Evolutionary conservation across 2,888 invertebrate genomes (phyloP).

Genomic region (Thysanoteuthis rhombus): DNA sequence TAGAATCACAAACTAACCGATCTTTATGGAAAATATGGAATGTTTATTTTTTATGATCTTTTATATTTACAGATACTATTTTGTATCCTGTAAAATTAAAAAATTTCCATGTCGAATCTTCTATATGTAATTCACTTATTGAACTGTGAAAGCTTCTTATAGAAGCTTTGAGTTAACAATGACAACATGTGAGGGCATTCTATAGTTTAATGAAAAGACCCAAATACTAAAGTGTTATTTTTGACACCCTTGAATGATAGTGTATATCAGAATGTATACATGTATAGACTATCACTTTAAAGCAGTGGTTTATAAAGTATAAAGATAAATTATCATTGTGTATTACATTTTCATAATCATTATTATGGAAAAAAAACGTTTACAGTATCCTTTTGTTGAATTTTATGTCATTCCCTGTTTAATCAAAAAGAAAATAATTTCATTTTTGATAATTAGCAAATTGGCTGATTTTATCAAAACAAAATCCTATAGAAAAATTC

Average conservation of each 20-base stretch:
- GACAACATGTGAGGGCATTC: not conserved
- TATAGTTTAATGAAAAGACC: not conserved
- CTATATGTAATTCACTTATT: not conserved
- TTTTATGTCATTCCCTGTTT: not conserved
- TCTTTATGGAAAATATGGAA: not conserved
- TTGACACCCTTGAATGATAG: not conserved
- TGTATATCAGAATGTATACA: not conserved
- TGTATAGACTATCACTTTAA: not conserved
- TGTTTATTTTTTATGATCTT: not conserved
- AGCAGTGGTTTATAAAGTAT: not conserved
- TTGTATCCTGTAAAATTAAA: not conserved
- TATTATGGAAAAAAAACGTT: too few relatives aligned
- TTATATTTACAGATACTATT: not conserved
- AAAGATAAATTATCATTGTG: not conserved
- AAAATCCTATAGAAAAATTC: not conserved
- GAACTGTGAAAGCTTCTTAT: not conserved
- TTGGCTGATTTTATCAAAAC: not conserved
- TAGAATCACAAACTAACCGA: not conserved
- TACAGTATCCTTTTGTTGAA: not conserved
- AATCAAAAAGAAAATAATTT: not conserved
- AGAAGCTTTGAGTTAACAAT: not conserved
- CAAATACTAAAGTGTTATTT: not conserved
- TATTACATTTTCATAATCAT: not conserved
- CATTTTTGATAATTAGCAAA: not conserved
- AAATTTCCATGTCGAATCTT: not conserved